A percentile compares a stretch with the other conserved stretches of the same genome.
Conservation (phyloP, 1,140 invertebrate species). For the Euborellia annulipes region DNA sequence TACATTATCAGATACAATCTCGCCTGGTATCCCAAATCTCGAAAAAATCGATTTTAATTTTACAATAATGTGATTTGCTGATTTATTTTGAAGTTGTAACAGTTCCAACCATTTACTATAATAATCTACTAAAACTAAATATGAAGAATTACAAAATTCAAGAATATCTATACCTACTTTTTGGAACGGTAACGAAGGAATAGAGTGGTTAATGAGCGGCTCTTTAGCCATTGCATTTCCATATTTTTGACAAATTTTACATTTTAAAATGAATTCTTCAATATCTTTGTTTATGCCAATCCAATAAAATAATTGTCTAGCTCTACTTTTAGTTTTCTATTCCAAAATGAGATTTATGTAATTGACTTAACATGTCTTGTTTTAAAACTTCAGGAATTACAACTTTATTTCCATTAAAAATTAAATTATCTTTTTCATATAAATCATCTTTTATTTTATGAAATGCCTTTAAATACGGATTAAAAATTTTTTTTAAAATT, state of each 20-base stretch:
- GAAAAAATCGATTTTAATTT: conserved; percentile 20
- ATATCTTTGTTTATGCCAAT: conserved; percentile 29
- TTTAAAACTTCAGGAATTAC: conserved; percentile 24
- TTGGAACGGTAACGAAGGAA: conserved; percentile 20
- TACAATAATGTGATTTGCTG: not conserved
- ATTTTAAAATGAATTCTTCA: conserved; percentile 24
- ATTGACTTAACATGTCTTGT: conserved; percentile 20
- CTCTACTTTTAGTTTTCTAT: conserved; percentile 23
- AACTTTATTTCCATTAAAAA: conserved; percentile 22
- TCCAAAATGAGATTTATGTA: conserved; percentile 30
- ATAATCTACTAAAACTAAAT: not conserved
- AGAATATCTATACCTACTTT: conserved; percentile 22
- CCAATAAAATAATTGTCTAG: conserved; percentile 27
- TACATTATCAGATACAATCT: conserved; percentile 28
- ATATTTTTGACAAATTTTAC: conserved; percentile 23
- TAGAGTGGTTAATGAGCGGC: conserved; percentile 19
- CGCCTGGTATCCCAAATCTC: conserved; percentile 24
- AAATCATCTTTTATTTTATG: conserved; percentile 17
- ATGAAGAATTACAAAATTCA: not conserved
- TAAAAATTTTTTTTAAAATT: too few relatives aligned
- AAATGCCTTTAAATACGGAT: too few relatives aligned
- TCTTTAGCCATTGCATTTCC: conserved; percentile 19
- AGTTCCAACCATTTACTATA: not conserved
- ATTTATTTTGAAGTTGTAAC: not conserved
- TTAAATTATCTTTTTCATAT: conserved; percentile 20